These are phyloP conservation scores for Salminus brasiliensis DNA, from an alignment of 2,113 vertebrate genomes.

Conservation along the genomic window DNA sequence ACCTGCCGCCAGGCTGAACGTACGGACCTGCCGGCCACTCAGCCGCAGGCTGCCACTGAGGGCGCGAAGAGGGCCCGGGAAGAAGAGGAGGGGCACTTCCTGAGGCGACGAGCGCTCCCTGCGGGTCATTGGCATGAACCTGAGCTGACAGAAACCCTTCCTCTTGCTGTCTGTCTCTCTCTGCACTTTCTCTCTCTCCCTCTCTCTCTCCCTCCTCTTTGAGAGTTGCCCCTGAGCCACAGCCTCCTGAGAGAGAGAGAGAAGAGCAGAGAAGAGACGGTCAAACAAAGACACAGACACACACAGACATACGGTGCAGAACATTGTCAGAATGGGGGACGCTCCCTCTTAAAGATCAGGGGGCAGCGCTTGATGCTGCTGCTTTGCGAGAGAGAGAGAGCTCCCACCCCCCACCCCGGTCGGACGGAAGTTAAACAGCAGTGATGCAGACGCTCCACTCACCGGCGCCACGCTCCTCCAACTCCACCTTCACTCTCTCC, in stretches of 20 bases:
- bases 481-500: constrained; percentile 55
- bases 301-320: constrained; percentile 34
- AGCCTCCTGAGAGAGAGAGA: constrained; percentile 57
- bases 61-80: constrained; percentile 44
- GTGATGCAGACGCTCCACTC: constrained; percentile 56
- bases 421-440: constrained; percentile 52
- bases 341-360: constrained; percentile 7
- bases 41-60: constrained; percentile 62
- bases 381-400: constrained; percentile 8
- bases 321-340: constrained; percentile 29
- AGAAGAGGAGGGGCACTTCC: constrained; percentile 13
- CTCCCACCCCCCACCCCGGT: constrained; percentile 9
- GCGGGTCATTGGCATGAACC: too few relatives aligned
- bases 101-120: too few relatives aligned
- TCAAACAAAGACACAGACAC: constrained; percentile 43
- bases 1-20: constrained; percentile 61
- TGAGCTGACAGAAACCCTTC: constrained; percentile 38
- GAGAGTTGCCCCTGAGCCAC: constrained; percentile 52
- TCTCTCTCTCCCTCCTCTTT: constrained; percentile 40
- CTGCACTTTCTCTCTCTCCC: constrained; percentile 45
- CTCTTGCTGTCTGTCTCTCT: constrained; percentile 42
- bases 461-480: constrained; percentile 48
- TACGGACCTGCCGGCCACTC: constrained; percentile 56
- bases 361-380: neutral
- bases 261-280: constrained; percentile 42